Percentiles rank a stretch among this genome's conserved stretches.
These are phyloP conservation scores for Sibirionetta formosa DNA, from an alignment of 2,797 vertebrate genomes.

Conservation along the genomic window DNA sequence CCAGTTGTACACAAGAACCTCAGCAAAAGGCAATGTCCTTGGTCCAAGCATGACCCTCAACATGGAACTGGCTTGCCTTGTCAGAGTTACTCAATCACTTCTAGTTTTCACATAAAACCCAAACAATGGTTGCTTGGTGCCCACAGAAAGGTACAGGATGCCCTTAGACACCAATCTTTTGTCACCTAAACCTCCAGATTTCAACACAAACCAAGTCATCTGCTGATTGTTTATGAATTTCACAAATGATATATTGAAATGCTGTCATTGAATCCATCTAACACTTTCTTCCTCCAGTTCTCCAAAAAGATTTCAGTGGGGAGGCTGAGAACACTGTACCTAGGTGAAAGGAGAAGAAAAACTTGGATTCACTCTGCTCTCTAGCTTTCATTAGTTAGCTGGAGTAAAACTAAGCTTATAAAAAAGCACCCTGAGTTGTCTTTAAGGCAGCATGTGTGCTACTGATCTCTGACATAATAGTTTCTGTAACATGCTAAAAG, in stretches of 20 bases:
- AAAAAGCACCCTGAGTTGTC: background rate
- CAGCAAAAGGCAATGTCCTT: background rate
- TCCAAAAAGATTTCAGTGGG: background rate
- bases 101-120: background rate
- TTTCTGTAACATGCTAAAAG: background rate
- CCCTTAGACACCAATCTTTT: background rate
- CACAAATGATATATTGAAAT: background rate
- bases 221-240: background rate
- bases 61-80: background rate
- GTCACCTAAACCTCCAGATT: background rate
- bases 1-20: background rate
- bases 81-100: background rate
- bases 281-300: background rate
- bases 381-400: background rate
- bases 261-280: background rate
- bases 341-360: background rate
- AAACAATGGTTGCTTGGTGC: background rate
- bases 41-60: background rate
- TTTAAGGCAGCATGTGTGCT: background rate
- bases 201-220: background rate
- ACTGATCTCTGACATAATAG: background rate
- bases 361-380: background rate
- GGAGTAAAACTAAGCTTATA: background rate
- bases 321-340: background rate
- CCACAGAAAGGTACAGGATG: background rate